Percentiles rank a stretch among this genome's conserved stretches.
Evolutionary conservation across 2,888 invertebrate genomes (phyloP).

Genomic region (Parnassius mnemosyne): DNA sequence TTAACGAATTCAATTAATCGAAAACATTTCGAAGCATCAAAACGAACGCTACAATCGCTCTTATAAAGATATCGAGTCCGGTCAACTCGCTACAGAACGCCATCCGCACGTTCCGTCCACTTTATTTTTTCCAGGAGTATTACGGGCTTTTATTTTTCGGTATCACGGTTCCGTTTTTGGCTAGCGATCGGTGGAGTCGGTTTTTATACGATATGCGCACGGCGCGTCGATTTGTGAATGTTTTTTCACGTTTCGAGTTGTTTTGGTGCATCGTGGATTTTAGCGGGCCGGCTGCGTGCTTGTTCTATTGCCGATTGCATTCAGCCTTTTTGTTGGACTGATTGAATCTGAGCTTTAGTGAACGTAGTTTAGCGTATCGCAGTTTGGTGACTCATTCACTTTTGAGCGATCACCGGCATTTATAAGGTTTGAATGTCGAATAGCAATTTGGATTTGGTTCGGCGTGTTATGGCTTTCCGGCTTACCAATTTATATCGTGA

Average conservation of each 20-base stretch:
- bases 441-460: conserved; percentile 46
- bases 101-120: conserved; percentile 49
- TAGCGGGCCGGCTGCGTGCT: conserved; percentile 60
- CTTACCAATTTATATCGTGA: background rate
- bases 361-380: conserved; percentile 71
- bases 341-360: conserved; percentile 78
- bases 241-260: conserved; percentile 72
- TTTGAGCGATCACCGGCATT: conserved; percentile 49
- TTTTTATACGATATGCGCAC: conserved; percentile 72
- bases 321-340: conserved; percentile 67
- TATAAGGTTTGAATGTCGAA: conserved; percentile 48
- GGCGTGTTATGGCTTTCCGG: conserved; percentile 5
- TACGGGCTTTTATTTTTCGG: conserved; percentile 78
- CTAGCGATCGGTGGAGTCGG: conserved; percentile 70
- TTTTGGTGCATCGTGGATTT: conserved; percentile 75
- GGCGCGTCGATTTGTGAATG: conserved; percentile 71
- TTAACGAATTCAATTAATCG: conserved; percentile 2
- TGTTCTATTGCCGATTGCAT: conserved; percentile 73
- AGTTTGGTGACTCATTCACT: conserved; percentile 69
- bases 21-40: conserved; percentile 9
- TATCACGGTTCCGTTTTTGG: conserved; percentile 79
- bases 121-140: conserved; percentile 73
- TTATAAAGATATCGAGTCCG: conserved; percentile 64
- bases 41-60: conserved; percentile 34
- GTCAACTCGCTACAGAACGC: conserved; percentile 45